Base-by-base conservation (phyloP, 2,888 invertebrate genomes). In the Coremacera marginata region DNA sequence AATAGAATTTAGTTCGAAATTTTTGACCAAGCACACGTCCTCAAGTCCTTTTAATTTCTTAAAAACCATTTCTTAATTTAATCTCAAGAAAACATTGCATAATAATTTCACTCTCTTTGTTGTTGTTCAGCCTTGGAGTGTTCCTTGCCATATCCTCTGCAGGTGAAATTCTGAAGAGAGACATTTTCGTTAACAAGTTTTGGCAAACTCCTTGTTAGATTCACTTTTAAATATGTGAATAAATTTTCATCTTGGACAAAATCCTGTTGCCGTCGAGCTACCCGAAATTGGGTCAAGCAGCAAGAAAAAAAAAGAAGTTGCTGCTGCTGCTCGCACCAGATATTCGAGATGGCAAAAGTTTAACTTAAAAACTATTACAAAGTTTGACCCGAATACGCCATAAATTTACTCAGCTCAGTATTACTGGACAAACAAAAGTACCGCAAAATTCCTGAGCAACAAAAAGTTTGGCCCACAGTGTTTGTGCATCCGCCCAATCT, bases 321-420 rank as follows among this genome's bases (percentile, higher is more conserved):
- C 11, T 19, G 37, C 5, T 25, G 67, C 60, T 60, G 22, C 19
- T 55, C 34, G 31, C 27, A 31, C 8, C 70, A 55, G 27, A 19
- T 44, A 55, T 31, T 27, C 31, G 55, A 70, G 55, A 52, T 67
- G 44, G 70, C 52, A 70, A 80, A 85, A 85, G 80, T 84, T 85
- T 76, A 76, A 79, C 79, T 79, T 79, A 51, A 73, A 80, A 79
- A 80, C 80, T 81, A 81, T 81, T 80, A 79, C 79, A 81, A 80
- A 82, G 80, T 82, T 82, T 81, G 80, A 80, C 81, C 81, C 77
- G 81, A 81, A 81, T 81, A 81, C 78, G 81, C 78, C 73, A 80
- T 79, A 80, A 80, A 79, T 77, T 76, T 52, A 76, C 76, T 70
- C 67, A 55, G 60, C 60, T 60, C 27, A 31, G 16, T n/a, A 16